phyloP scores from a whole-genome alignment of 23 tunicate species.

The Trididemnum clinides region DNA sequence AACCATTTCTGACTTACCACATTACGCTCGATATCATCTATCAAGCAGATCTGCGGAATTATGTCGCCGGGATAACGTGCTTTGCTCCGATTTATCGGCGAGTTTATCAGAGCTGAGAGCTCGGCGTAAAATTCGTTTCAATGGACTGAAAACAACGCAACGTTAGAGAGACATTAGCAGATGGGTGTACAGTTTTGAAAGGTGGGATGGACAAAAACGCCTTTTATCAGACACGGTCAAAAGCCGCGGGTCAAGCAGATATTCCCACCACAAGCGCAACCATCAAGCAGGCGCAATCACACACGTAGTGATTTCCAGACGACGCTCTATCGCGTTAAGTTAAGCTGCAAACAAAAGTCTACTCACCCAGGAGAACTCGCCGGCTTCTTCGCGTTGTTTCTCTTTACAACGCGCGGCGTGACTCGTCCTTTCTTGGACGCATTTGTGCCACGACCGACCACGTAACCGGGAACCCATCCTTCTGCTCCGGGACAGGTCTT shows the following conservation, averaged over 20 bases:
- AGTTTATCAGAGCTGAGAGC: conserved; percentile 55
- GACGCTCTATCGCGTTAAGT: too few relatives aligned
- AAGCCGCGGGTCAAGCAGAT: too few relatives aligned
- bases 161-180: too few relatives aligned
- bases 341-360: too few relatives aligned
- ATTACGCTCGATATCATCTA: not conserved
- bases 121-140: conserved; percentile 51
- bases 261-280: too few relatives aligned
- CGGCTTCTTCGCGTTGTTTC: conserved; percentile 28
- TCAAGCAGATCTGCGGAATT: conserved; percentile 1
- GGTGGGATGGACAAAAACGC: too few relatives aligned
- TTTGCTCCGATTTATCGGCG: conserved; percentile 22
- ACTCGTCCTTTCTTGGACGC: conserved; percentile 11
- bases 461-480: conserved; percentile 94
- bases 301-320: too few relatives aligned
- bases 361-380: conserved; percentile 4
- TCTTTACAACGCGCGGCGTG: conserved; percentile 59
- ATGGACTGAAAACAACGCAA: conserved; percentile 28
- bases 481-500: conserved; percentile 76
- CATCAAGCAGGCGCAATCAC: too few relatives aligned
- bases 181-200: too few relatives aligned
- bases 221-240: too few relatives aligned
- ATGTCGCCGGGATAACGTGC: not conserved
- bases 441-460: conserved; percentile 41
- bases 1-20: not conserved